Evolutionary conservation across 2,113 vertebrate genomes (phyloP), one percentile per base, ranked within the genome.

Genomic region (Boleophthalmus pectinirostris): DNA sequence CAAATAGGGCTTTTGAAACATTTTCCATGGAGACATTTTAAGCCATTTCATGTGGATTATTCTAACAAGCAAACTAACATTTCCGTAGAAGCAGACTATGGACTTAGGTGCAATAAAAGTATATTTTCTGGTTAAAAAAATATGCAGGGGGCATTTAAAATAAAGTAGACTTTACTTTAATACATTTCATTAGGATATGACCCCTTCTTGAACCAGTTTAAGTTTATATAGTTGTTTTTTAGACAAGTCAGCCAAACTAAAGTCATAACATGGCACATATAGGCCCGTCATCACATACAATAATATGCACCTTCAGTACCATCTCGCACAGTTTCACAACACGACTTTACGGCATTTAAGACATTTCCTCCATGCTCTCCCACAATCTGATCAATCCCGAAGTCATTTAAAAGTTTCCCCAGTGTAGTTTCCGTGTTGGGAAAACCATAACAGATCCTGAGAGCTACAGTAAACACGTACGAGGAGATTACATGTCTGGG

Each of bases 401-500:
- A 38, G 14, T n/a, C 29, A 38, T 64, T 43, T 38, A 43, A 64
- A 38, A 43, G 61, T 64, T 64, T 38, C n/a, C 33, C 6, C 1
- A 64, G 33, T 38, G 61, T 12, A n/a, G 18, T 64, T 64, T 38
- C 20, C 9, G 10, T 35, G 33, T 64, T 15, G 56, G 61, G 61
- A 43, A 64, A 35, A 33, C 61, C 16, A 38, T 38, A 64, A 64
- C 8, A 64, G 61, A 64, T 64, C 29, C 61, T 20, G 15, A 20
- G 33, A n/a, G 61, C 29, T 12, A n/a, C 0, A 11, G 33, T 9
- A 3, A 38, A n/a, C 61, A 64, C 61, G 33, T 64, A 38, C 38
- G 61, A 11, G 9, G 61, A 64, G 61, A 64, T 64, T 64, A 43
- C 61, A 64, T 64, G 61, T 64, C 61, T 64, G 29, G 7, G 61